Conservation (phyloP, 2,888 invertebrate species). For the Acheta domesticus region DNA sequence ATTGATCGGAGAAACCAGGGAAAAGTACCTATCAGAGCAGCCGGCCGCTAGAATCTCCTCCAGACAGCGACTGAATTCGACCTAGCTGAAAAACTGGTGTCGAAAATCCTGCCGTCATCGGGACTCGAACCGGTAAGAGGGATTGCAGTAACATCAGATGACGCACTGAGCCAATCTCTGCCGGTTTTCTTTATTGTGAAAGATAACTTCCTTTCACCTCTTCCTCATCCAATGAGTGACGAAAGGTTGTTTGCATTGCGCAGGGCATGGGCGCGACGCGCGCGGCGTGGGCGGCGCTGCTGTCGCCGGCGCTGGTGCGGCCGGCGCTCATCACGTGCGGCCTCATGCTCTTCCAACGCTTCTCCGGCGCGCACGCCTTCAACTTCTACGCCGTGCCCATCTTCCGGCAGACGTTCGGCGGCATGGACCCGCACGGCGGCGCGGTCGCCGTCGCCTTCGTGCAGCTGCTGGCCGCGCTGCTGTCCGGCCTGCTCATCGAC, state of each 20-base stretch:
- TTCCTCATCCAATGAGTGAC: too few species aligned
- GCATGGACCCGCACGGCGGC: conserved; percentile 77
- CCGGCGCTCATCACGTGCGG: conserved; percentile 80
- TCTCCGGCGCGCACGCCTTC: conserved; percentile 77
- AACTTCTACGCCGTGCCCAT: conserved; percentile 83
- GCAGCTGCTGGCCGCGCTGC: conserved; percentile 76
- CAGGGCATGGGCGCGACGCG: conserved; percentile 1
- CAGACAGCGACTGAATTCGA: too few species aligned
- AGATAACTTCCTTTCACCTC: too few species aligned
- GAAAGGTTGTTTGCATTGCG: not conserved
- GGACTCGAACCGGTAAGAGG: too few species aligned
- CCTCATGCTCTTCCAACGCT: conserved; percentile 83
- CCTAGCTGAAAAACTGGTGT: too few species aligned
- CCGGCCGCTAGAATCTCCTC: too few species aligned
- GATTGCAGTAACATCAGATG: too few species aligned
- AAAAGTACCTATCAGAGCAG: too few species aligned
- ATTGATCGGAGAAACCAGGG: too few species aligned
- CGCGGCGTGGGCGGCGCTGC: conserved; percentile 40
- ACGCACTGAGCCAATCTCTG: too few species aligned
- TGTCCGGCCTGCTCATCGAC: conserved; percentile 79
- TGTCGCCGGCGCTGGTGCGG: conserved; percentile 52
- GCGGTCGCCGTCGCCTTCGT: conserved; percentile 83
- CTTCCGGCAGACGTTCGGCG: conserved; percentile 77
- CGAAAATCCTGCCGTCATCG: too few species aligned
- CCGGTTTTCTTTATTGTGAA: too few species aligned